Conservation (phyloP, 2,113 vertebrate genomes). For the Saiga tatarica region DNA sequence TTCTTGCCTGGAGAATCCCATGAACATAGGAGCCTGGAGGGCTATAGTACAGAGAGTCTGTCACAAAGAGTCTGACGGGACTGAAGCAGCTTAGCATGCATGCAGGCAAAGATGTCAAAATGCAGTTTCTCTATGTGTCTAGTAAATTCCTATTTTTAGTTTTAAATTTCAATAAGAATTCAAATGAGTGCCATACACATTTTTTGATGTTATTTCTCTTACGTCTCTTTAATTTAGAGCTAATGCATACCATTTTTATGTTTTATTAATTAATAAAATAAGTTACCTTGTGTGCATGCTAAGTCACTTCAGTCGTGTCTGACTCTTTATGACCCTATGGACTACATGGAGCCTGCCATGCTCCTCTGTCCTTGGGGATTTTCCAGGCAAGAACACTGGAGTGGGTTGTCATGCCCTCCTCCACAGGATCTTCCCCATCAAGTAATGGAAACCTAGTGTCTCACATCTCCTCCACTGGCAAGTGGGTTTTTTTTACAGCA, state of each 20-base stretch:
- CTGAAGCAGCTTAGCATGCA: not conserved
- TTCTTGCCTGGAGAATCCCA: not conserved
- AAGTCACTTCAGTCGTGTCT: not conserved
- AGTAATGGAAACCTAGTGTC: not conserved
- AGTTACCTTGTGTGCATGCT: not conserved
- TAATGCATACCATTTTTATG: not conserved
- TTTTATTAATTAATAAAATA: not conserved
- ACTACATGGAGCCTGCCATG: not conserved
- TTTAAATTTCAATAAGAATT: not conserved
- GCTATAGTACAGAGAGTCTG: not conserved
- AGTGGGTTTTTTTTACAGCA: not conserved
- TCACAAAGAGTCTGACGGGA: not conserved
- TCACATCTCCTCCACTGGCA: not conserved
- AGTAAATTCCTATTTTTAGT: not conserved
- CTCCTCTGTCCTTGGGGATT: not conserved
- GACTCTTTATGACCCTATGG: not conserved
- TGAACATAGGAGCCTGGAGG: not conserved
- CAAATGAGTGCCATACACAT: not conserved
- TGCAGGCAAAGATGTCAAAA: rapidly evolving
- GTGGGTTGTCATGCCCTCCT: not conserved
- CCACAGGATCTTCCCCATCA: not conserved
- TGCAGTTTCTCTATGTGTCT: not conserved
- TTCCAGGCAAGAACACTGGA: not conserved
- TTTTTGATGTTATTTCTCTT: not conserved
- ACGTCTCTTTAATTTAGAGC: not conserved